phyloP scores from a whole-genome alignment of 1,140 invertebrate genomes.

The Nomia melanderi region DNA sequence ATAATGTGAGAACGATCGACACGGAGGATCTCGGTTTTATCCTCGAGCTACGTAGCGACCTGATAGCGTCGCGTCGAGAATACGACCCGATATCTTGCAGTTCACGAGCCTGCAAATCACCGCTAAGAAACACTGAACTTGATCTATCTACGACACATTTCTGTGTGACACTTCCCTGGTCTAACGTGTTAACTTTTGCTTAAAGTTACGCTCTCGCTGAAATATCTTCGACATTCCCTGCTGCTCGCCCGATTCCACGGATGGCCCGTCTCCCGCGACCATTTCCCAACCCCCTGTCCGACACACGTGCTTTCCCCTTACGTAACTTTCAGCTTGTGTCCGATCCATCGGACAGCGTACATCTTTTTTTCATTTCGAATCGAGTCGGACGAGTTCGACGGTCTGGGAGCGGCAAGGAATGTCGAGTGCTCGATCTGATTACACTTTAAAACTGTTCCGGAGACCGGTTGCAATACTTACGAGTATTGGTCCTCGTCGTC shows the following conservation, averaged over 20 bases:
- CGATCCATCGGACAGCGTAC: neutral
- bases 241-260: neutral
- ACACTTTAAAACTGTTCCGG: neutral
- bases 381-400: neutral
- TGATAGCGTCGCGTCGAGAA: constrained; percentile 13
- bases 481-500: constrained; percentile 82
- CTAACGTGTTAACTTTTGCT: constrained; percentile 2
- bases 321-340: neutral
- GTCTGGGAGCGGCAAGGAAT: neutral
- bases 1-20: constrained; percentile 26
- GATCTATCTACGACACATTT: constrained; percentile 25
- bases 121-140: constrained; percentile 26
- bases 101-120: constrained; percentile 36
- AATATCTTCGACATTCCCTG: constrained; percentile 14
- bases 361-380: no score
- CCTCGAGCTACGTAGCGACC: constrained; percentile 17
- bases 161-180: constrained; percentile 13
- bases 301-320: neutral
- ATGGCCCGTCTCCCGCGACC: neutral
- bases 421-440: neutral
- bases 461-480: constrained; percentile 72
- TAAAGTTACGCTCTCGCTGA: constrained; percentile 4
- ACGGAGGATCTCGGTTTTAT: neutral
- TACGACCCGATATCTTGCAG: constrained; percentile 1
- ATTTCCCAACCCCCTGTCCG: neutral